Percentiles rank a stretch among this genome's conserved stretches.
Conservation (phyloP, 2,113 vertebrate species). For the Carollia perspicillata region DNA sequence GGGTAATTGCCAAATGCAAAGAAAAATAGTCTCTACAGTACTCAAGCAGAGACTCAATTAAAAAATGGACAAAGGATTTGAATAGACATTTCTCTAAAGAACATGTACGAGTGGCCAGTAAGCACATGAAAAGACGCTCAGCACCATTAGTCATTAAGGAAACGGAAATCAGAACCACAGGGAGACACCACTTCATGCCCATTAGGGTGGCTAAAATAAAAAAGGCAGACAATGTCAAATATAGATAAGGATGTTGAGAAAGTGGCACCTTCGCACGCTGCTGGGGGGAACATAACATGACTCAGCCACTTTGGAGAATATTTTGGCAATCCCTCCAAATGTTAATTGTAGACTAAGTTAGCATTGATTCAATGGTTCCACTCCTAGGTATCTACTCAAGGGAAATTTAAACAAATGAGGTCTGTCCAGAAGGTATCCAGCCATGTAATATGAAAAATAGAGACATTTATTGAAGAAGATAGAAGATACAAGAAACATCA, state of each 20-base stretch:
- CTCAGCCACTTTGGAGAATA: not conserved
- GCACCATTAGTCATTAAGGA: not conserved
- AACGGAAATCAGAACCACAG: not conserved
- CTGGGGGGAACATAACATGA: not conserved
- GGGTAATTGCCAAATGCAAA: not conserved
- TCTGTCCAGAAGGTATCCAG: too few relatives aligned
- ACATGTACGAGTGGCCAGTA: not conserved
- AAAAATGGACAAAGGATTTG: slow-evolving; percentile 2
- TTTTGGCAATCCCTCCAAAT: not conserved
- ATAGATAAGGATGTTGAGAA: not conserved
- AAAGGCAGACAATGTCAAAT: not conserved
- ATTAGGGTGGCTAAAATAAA: not conserved
- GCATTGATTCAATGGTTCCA: not conserved
- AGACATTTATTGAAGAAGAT: too few relatives aligned
- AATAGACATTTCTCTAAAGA: not conserved
- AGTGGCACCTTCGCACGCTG: not conserved
- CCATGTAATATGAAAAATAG: too few relatives aligned
- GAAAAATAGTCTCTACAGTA: not conserved
- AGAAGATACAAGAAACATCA: too few relatives aligned
- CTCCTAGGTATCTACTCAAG: not conserved
- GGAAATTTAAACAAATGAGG: not conserved
- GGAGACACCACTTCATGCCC: not conserved
- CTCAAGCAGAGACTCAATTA: not conserved
- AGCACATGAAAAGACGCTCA: not conserved
- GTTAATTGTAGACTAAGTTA: not conserved